Evolutionary conservation across 2,797 vertebrate genomes (phyloP), one percentile per base, ranked within the genome.

Genomic region (Sparus aurata): DNA sequence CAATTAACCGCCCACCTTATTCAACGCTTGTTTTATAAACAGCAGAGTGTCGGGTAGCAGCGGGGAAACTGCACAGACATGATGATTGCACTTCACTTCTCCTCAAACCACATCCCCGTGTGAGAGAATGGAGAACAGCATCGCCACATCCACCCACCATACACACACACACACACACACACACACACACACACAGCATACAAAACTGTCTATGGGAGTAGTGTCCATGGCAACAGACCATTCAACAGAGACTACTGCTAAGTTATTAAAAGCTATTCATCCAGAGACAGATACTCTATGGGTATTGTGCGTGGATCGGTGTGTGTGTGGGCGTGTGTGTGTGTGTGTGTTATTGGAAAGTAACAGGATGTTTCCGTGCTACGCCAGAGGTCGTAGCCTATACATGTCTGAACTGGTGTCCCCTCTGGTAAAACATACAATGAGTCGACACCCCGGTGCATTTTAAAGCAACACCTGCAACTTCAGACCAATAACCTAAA

Each of bases 171-270:
- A 80, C 63, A 11, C 53, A 9, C 4, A n/a, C n/a, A n/a, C 30
- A 34, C 59, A 80, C 54, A 80, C 60, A 84, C 23, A 54, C 46
- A 73, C 68, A 81, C 64, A 10, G 52, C 61, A 34, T 34, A 34
- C 34, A 34, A 69, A 80, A 75, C 25, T 70, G 76, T 90, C 82
- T 80, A 77, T 84, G 80, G 75, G 69, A 86, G 80, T 88, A 30
- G 86, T 90, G 85, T 83, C 91, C 92, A 94, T 93, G 84, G 90
- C 80, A 93, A 93, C 92, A 85, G 70, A 85, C 85, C 78, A 88
- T 91, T 92, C 91, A 93, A 81, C 80, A 87, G 85, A 87, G 87
- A 87, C 79, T 75, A 84, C 70, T 72, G 69, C 73, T 65, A 80
- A 87, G 88, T 90, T 91, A 92, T 86, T 84, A 88, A 91, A 92